These are phyloP conservation scores for Zaprionus ornatus DNA, from an alignment of 1,140 invertebrate genomes.

Conservation along the genomic window DNA sequence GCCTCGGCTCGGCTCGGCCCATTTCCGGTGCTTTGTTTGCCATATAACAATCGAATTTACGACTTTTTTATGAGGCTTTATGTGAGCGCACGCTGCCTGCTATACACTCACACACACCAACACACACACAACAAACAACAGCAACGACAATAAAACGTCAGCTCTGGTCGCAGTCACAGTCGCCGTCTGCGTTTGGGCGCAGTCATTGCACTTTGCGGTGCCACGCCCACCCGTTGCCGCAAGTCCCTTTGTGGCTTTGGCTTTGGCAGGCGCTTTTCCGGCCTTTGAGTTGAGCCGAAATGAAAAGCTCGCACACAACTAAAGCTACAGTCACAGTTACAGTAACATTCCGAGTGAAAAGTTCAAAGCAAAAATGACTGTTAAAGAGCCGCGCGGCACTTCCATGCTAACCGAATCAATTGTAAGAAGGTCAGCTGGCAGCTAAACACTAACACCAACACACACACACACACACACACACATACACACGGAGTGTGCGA, in stretches of 20 bases:
- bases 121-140: constrained; percentile 36
- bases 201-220: constrained; percentile 72
- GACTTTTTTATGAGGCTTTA: constrained; percentile 80
- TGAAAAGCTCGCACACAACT: constrained; percentile 47
- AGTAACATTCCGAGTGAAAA: constrained; percentile 66
- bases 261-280: constrained; percentile 71
- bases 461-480: constrained; percentile 8
- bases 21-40: constrained; percentile 77
- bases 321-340: constrained; percentile 65
- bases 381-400: constrained; percentile 48
- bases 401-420: constrained; percentile 64
- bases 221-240: constrained; percentile 39
- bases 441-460: constrained; percentile 3
- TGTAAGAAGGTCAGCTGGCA: constrained; percentile 67
- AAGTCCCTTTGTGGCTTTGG: constrained; percentile 64
- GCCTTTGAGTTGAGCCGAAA: constrained; percentile 66
- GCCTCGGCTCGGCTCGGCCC: constrained; percentile 48
- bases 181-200: constrained; percentile 37
- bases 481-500: neutral
- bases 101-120: neutral
- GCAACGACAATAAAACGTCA: constrained; percentile 72
- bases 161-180: constrained; percentile 20
- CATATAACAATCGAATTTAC: constrained; percentile 79
- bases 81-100: constrained; percentile 38
- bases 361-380: constrained; percentile 62